Conservation (phyloP, 2,888 invertebrate genomes). For the Malacosoma neustria region DNA sequence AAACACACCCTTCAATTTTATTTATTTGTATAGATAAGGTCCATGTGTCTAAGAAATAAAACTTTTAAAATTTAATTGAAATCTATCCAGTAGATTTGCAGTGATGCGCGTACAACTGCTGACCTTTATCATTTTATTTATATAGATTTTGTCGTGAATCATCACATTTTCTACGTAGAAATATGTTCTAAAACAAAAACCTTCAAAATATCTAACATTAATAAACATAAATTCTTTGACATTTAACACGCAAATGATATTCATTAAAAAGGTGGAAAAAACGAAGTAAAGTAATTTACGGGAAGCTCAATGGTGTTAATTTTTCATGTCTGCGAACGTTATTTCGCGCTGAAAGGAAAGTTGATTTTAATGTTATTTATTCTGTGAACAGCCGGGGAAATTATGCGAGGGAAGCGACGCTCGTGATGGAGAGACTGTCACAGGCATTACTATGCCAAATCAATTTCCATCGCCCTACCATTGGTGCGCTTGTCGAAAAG, state of each 20-base stretch:
- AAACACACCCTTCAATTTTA: no score
- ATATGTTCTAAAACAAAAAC: no score
- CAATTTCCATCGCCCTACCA: conserved; percentile 47
- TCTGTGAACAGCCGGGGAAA: conserved; percentile 42
- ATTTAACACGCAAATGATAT: background rate
- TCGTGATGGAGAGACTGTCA: conserved; percentile 59
- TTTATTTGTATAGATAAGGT: no score
- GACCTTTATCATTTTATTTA: no score
- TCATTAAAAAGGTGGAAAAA: background rate
- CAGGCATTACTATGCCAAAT: conserved; percentile 56
- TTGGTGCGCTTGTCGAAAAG: no score
- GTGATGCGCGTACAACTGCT: no score
- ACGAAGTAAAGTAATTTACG: conserved; percentile 6
- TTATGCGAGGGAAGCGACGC: conserved; percentile 47
- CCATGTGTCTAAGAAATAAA: no score
- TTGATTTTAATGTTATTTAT: conserved; percentile 63
- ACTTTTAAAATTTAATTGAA: no score
- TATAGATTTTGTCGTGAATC: no score
- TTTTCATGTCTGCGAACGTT: conserved; percentile 11
- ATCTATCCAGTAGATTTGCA: no score
- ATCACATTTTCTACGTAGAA: no score
- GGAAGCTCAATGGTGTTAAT: conserved; percentile 13
- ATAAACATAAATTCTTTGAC: background rate
- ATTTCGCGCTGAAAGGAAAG: conserved; percentile 20
- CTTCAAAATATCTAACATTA: conserved; percentile 1